Percentiles rank a stretch among this genome's conserved stretches.
These are phyloP conservation scores for Synanthedon formicaeformis DNA, from an alignment of 2,888 invertebrate species.

Conservation along the genomic window DNA sequence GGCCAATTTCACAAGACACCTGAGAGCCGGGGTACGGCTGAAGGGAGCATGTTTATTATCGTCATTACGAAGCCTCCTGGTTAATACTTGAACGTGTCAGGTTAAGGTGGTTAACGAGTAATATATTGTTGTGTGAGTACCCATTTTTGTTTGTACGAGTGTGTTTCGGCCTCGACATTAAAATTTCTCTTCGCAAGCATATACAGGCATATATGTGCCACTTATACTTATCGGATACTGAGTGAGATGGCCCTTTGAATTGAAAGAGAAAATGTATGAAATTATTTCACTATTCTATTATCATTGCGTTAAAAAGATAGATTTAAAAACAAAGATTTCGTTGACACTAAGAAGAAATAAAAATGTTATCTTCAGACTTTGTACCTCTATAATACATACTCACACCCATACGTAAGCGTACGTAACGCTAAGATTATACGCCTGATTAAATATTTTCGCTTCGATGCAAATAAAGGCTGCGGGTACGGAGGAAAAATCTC, in stretches of 20 bases:
- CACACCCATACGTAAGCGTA: conserved; percentile 45
- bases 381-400: conserved; percentile 8
- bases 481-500: conserved; percentile 18
- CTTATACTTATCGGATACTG: too few species aligned
- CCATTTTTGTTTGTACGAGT: neutral
- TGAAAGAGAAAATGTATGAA: too few species aligned
- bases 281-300: too few species aligned
- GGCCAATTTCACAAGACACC: neutral
- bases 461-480: conserved; percentile 58
- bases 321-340: too few species aligned
- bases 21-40: neutral
- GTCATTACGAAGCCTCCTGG: neutral
- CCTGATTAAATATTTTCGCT: conserved; percentile 69
- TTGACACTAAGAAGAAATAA: too few species aligned
- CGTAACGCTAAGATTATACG: conserved; percentile 60
- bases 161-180: neutral
- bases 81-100: neutral
- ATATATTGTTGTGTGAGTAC: neutral
- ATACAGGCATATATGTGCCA: too few species aligned
- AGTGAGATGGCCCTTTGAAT: too few species aligned
- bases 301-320: too few species aligned
- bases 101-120: neutral
- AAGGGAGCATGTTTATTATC: neutral
- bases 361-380: too few species aligned
- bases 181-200: too few species aligned